Evolutionary conservation across 2,888 invertebrate genomes (phyloP).

Genomic region (Xanthorhoe designata): DNA sequence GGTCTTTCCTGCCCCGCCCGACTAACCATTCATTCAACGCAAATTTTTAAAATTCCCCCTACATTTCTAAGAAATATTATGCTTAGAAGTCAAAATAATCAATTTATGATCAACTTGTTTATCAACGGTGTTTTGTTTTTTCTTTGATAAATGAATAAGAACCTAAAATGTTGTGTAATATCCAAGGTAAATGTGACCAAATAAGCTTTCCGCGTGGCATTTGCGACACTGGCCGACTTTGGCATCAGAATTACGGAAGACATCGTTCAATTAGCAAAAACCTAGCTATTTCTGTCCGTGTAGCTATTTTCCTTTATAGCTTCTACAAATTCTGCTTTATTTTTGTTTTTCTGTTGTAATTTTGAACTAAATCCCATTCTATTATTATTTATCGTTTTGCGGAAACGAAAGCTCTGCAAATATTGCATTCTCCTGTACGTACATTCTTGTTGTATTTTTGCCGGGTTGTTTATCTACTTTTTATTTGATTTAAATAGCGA

Average conservation of each 20-base stretch:
- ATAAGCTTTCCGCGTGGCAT: slow-evolving; percentile 31
- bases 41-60: too few species aligned
- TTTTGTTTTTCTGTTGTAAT: neutral
- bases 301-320: slow-evolving; percentile 22
- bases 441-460: neutral
- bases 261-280: slow-evolving; percentile 28
- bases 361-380: slow-evolving; percentile 5
- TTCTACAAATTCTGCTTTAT: slow-evolving; percentile 13
- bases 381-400: neutral
- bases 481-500: neutral
- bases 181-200: slow-evolving; percentile 24
- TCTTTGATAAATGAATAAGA: neutral
- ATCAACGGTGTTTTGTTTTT: neutral
- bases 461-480: neutral
- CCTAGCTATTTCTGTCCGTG: slow-evolving; percentile 16
- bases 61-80: too few species aligned
- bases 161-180: neutral
- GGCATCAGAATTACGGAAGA: slow-evolving; percentile 37
- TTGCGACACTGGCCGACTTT: slow-evolving; percentile 29
- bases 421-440: neutral
- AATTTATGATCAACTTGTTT: neutral
- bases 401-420: neutral
- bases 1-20: too few species aligned
- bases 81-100: neutral
- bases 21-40: too few species aligned